Conservation (phyloP, 2,797 vertebrate species). For the Paguma larvata region DNA sequence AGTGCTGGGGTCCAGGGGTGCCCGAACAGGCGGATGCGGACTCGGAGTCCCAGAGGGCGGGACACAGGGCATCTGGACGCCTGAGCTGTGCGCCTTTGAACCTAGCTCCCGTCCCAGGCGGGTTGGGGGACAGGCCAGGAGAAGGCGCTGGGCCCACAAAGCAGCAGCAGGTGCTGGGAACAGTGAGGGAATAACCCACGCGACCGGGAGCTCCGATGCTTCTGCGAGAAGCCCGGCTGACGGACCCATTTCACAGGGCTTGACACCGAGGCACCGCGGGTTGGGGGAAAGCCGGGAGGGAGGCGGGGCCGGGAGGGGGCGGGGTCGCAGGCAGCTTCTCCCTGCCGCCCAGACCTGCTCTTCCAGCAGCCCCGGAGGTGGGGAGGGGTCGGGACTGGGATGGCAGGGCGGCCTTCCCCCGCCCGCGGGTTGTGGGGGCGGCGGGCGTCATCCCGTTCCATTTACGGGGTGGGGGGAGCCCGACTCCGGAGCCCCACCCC, state of each 20-base stretch:
- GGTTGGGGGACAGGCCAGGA: neutral
- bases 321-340: too few relatives aligned
- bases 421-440: accelerated
- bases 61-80: too few relatives aligned
- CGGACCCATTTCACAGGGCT: neutral
- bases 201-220: accelerated
- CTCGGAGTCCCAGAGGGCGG: neutral
- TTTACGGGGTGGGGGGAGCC: neutral
- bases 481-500: neutral
- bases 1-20: neutral
- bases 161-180: neutral
- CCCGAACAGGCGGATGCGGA: neutral
- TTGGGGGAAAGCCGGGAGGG: neutral
- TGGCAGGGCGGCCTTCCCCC: neutral
- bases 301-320: neutral
- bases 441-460: neutral
- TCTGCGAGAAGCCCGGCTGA: too few relatives aligned
- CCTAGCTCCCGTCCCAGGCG: neutral
- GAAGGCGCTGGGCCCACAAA: accelerated
- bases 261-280: neutral
- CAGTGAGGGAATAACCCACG: accelerated
- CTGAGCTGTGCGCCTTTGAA: neutral
- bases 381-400: too few relatives aligned
- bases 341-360: too few relatives aligned
- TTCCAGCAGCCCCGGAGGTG: neutral